A percentile compares a stretch with the other conserved stretches of the same genome.
phyloP scores from a whole-genome alignment of 2,888 invertebrate genomes.

The Agonum fuliginosum region DNA sequence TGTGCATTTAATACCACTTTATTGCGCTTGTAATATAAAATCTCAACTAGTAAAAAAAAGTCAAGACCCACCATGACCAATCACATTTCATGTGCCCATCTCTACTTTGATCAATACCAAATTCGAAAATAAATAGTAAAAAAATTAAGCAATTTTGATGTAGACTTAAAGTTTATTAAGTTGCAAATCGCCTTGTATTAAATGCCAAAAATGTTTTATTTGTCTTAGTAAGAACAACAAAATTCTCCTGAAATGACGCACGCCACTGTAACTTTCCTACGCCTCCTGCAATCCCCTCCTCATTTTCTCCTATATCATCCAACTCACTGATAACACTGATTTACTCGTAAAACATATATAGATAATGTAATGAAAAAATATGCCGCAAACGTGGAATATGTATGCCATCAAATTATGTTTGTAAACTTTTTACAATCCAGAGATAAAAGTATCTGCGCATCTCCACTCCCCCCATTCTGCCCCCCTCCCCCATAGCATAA shows the following conservation, averaged over 20 bases:
- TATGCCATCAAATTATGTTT: slow-evolving; percentile 55
- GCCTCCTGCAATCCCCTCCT: background rate
- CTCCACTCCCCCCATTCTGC: background rate
- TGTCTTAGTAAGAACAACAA: background rate
- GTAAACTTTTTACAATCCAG: slow-evolving; percentile 54
- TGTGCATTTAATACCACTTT: no score
- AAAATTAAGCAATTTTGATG: no score
- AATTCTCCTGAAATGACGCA: background rate
- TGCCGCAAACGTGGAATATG: slow-evolving; percentile 69
- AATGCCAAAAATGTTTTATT: no score
- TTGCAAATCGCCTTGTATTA: no score
- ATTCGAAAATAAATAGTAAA: no score
- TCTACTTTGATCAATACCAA: no score
- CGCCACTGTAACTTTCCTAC: slow-evolving; percentile 38
- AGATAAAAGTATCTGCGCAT: slow-evolving; percentile 49
- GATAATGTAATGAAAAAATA: slow-evolving; percentile 74
- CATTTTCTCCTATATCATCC: slow-evolving; percentile 57
- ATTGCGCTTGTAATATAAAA: no score
- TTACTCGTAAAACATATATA: slow-evolving; percentile 72
- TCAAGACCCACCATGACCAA: no score
- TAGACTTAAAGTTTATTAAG: no score
- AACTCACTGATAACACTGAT: slow-evolving; percentile 71
- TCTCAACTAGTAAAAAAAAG: no score
- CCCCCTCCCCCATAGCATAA: background rate
- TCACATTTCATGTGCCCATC: no score